phyloP scores from a whole-genome alignment of 2,797 vertebrate genomes.

The Muscicapa striata region DNA sequence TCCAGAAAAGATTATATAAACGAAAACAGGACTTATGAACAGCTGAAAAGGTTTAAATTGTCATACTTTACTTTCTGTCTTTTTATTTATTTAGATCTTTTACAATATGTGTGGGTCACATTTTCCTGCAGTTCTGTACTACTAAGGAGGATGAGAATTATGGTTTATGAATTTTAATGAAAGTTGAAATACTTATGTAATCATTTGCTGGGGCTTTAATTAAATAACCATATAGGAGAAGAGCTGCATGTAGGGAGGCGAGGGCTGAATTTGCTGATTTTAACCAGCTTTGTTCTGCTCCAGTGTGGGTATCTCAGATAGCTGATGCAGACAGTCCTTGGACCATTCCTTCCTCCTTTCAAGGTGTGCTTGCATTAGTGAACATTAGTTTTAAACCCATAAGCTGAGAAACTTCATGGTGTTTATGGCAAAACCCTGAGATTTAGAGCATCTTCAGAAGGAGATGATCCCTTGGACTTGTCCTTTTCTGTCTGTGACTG shows the following conservation, averaged over 20 bases:
- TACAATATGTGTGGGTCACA: not conserved
- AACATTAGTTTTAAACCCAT: not conserved
- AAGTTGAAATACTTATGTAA: constrained; percentile 22
- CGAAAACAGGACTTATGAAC: not conserved
- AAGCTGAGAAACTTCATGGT: not conserved
- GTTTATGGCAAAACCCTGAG: not conserved
- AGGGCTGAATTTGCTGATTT: not conserved
- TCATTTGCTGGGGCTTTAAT: constrained; percentile 4
- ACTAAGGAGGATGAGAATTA: not conserved
- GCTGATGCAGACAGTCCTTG: not conserved
- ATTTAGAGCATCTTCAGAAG: not conserved
- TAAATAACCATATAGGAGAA: not conserved
- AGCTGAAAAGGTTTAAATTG: not conserved
- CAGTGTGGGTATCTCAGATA: not conserved
- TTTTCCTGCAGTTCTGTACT: constrained; percentile 1
- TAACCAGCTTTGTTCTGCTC: not conserved
- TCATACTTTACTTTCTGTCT: not conserved
- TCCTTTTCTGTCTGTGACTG: not conserved
- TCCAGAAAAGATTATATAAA: not conserved
- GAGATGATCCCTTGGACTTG: not conserved
- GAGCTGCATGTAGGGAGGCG: not conserved
- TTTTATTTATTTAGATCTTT: not conserved
- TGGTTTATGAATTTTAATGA: constrained; percentile 49
- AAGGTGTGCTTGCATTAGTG: not conserved
- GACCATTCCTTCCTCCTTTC: not conserved